Evolutionary conservation across 1,140 invertebrate genomes (phyloP), one percentile per base, ranked within the genome.

Genomic region (Aphidius gifuensis): DNA sequence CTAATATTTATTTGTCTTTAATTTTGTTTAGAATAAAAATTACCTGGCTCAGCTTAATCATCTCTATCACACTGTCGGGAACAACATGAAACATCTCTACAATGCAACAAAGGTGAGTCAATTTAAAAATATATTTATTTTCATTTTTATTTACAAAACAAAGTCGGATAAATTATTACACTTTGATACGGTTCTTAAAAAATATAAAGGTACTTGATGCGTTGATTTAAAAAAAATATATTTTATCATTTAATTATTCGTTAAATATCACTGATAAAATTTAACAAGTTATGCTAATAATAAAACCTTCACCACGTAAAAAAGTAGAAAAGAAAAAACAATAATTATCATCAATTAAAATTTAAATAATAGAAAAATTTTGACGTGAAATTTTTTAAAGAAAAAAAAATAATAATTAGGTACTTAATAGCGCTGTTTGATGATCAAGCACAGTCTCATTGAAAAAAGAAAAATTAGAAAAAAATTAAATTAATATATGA

Each of bases 101-200:
- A 40, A 69, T 6, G 50, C 64, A 6, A 53, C 61, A 66, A 62
- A 72, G 71, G 74, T 75, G 49, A 73, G 69, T 66, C 9, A 32
- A 32, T 32, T 32, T 1, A 32, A 32, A 32, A 38, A 4, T 2
- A 57, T 39, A 21, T 46, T 47, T 5, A 47, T 40, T 43, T 46
- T 60, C 23, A 63, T 47, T 48, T 23, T 63, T 51, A 1, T 59
- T 46, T 11, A 2, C 3, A n/a, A 16, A 48, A 50, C 9, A 6
- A 7, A 32, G 23, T 43, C 51, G 47, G 47, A 40, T 21, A 32
- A 21, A 42, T 42, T 6, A 53, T 49, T 45, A 32, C 23, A 32
- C 1, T 32, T 32, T 0, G 4, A 32, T 32, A 32, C 23, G 23
- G 23, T 32, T 32, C 23, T 32, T 32, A 32, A 32, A 32, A 3